Evolutionary conservation across 2,888 invertebrate species (phyloP).

Genomic region (Acanthacorydalis orientalis): DNA sequence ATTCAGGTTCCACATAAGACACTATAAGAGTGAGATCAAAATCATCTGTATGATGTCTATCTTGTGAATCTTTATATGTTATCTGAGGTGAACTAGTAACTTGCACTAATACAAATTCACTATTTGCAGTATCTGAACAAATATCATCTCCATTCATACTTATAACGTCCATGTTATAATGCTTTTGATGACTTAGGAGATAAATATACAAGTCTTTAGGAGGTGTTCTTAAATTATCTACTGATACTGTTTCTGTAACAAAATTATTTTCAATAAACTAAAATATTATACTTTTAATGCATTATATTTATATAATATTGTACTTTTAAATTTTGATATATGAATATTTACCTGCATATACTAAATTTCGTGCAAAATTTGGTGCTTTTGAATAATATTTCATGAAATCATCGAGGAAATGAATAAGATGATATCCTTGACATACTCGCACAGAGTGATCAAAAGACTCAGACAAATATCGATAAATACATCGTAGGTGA

Average conservation of each 20-base stretch:
- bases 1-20: conserved; percentile 24
- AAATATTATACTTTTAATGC: background rate
- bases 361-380: conserved; percentile 54
- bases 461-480: conserved; percentile 40
- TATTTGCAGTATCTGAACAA: conserved; percentile 21
- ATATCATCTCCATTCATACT: conserved; percentile 33
- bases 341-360: conserved; percentile 39
- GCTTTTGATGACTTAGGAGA: conserved; percentile 45
- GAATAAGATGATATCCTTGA: conserved; percentile 50
- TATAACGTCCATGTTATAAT: conserved; percentile 48
- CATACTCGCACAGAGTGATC: conserved; percentile 28
- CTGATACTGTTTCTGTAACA: conserved; percentile 33
- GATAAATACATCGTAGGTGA: conserved; percentile 49
- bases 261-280: background rate
- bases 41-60: conserved; percentile 41
- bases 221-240: conserved; percentile 41
- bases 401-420: conserved; percentile 58
- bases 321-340: background rate
- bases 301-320: background rate
- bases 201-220: conserved; percentile 51
- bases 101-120: conserved; percentile 46
- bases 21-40: conserved; percentile 51
- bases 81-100: conserved; percentile 36
- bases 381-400: conserved; percentile 64
- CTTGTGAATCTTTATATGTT: conserved; percentile 39